Percentiles rank a stretch among this genome's conserved stretches.
Conservation (phyloP, 2,888 invertebrate genomes). For the Tortrix viridana region DNA sequence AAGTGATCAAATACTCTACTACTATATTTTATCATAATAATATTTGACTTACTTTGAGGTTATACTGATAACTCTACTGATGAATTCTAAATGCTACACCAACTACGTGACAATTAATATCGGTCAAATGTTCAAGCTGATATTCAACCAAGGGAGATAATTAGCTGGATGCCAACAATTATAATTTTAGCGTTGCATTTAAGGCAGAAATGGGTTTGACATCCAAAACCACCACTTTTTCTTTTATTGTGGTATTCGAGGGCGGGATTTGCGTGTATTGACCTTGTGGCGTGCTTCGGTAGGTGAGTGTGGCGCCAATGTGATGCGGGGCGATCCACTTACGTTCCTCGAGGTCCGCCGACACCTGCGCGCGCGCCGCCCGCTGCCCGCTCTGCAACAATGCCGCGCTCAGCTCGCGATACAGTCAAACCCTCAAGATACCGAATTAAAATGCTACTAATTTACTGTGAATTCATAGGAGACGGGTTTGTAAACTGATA, state of each 20-base stretch:
- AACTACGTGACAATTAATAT: constrained; percentile 24
- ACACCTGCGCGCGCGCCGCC: constrained; percentile 88
- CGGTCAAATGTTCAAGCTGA: constrained; percentile 27
- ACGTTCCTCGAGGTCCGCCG: constrained; percentile 90
- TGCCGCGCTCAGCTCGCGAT: neutral
- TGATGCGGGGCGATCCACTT: constrained; percentile 88
- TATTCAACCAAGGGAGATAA: neutral
- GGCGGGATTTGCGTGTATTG: constrained; percentile 75
- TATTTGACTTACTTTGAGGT: neutral
- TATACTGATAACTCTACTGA: neutral
- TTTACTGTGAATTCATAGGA: neutral
- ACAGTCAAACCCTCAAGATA: too few relatives aligned
- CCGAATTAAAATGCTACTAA: neutral
- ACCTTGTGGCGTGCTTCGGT: constrained; percentile 91
- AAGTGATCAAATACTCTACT: constrained; percentile 25
- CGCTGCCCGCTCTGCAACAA: constrained; percentile 82
- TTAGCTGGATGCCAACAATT: neutral
- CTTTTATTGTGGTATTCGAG: constrained; percentile 29
- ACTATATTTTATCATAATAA: neutral
- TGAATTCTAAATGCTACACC: constrained; percentile 26
- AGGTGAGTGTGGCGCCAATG: constrained; percentile 91
- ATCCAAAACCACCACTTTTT: constrained; percentile 27
- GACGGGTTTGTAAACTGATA: too few relatives aligned
- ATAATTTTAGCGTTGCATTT: neutral
- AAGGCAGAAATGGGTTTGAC: constrained; percentile 5